phyloP scores from a whole-genome alignment of 2,888 invertebrate genomes.

The Caenorhabditis sp. region DNA sequence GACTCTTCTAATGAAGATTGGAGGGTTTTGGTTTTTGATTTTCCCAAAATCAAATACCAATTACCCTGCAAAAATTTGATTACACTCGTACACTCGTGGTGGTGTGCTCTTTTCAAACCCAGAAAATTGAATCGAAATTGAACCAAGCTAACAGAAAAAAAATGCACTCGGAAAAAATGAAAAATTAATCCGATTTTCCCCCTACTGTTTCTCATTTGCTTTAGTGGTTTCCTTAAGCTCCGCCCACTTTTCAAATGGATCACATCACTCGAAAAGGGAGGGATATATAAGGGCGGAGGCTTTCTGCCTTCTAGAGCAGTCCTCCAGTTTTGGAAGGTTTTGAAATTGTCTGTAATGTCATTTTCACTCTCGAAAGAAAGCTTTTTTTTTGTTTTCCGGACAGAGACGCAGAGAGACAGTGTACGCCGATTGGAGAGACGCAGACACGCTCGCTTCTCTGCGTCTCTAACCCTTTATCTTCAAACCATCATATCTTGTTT shows the following conservation, averaged over 20 bases:
- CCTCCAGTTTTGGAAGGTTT: too few relatives aligned
- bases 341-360: too few relatives aligned
- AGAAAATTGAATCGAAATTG: not conserved
- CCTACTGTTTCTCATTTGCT: conserved; percentile 41
- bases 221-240: conserved; percentile 28
- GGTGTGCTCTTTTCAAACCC: not conserved
- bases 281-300: conserved; percentile 34
- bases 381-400: too few relatives aligned
- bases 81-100: not conserved
- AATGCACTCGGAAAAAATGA: conserved; percentile 36
- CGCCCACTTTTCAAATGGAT: conserved; percentile 7
- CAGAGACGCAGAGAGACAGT: too few relatives aligned
- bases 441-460: too few relatives aligned
- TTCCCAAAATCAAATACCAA: not conserved
- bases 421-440: too few relatives aligned
- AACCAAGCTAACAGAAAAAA: not conserved
- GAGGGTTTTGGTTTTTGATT: too few relatives aligned
- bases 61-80: not conserved
- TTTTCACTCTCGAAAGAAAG: too few relatives aligned
- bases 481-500: too few relatives aligned
- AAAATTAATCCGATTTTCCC: conserved; percentile 28
- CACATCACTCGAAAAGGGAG: conserved; percentile 35
- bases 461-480: too few relatives aligned
- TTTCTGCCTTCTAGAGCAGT: too few relatives aligned
- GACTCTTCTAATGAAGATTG: too few relatives aligned